A percentile compares a stretch with the other conserved stretches of the same genome.
phyloP scores from a whole-genome alignment of 2,113 vertebrate genomes.

The Camelus dromedarius region DNA sequence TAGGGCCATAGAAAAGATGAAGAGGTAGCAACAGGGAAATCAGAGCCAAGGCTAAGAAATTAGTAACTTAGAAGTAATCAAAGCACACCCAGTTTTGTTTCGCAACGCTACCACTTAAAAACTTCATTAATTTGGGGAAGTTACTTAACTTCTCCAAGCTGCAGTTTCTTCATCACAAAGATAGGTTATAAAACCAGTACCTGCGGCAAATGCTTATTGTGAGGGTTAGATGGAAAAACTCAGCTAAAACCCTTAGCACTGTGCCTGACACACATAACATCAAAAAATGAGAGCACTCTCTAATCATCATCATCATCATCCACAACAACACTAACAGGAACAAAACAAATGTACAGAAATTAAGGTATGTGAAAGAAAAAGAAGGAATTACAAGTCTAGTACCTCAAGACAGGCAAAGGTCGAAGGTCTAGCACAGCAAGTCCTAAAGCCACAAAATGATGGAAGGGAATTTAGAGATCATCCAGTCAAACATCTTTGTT shows the following conservation, averaged over 20 bases:
- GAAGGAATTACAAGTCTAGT: background rate
- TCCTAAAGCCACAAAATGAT: background rate
- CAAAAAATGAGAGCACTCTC: background rate
- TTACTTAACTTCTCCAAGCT: background rate
- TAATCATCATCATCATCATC: background rate
- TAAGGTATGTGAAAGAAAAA: background rate
- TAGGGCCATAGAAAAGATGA: background rate
- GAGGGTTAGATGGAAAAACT: conserved; percentile 4
- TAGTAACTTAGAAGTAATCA: background rate
- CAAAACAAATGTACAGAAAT: background rate
- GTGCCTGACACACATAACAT: background rate
- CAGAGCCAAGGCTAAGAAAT: background rate
- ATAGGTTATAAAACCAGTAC: background rate
- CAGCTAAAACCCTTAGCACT: background rate
- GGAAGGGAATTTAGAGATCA: background rate
- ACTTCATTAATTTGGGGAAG: background rate
- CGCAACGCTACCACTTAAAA: background rate
- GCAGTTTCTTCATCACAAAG: background rate
- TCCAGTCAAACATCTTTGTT: background rate
- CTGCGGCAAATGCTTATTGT: background rate
- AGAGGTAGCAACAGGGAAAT: background rate
- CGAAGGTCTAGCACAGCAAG: background rate
- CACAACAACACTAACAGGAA: background rate
- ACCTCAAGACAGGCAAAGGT: background rate
- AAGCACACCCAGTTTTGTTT: background rate